Evolutionary conservation across 2,888 invertebrate species (phyloP).

Genomic region (Sphaerophoria taeniata): DNA sequence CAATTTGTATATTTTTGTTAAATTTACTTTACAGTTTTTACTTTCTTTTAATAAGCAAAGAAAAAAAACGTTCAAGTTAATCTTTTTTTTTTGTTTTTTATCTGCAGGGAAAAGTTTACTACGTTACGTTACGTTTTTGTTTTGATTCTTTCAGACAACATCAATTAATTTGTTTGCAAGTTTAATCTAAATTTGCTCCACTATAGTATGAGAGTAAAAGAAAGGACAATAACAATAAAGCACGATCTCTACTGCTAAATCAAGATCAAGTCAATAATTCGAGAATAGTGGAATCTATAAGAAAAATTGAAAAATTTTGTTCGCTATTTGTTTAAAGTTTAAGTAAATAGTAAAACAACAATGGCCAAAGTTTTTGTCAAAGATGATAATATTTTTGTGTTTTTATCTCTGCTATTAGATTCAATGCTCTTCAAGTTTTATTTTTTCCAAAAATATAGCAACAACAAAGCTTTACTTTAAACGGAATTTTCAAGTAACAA

Average conservation of each 20-base stretch:
- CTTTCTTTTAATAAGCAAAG: conserved; percentile 56
- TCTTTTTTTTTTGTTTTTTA: conserved; percentile 1
- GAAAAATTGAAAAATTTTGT: conserved; percentile 70
- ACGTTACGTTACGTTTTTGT: conserved; percentile 61
- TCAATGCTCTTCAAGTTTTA: conserved; percentile 52
- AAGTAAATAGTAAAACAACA: conserved; percentile 60
- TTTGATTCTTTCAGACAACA: conserved; percentile 42
- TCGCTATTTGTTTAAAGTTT: conserved; percentile 35
- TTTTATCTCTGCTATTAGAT: conserved; percentile 30
- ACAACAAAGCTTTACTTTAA: conserved; percentile 72
- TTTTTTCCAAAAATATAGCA: conserved; percentile 67
- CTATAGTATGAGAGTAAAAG: conserved; percentile 53
- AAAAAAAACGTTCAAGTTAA: conserved; percentile 70
- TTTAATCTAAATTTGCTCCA: conserved; percentile 57
- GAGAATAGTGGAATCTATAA: conserved; percentile 70
- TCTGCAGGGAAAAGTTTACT: conserved; percentile 57
- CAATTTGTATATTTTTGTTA: conserved; percentile 36
- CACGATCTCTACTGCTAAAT: conserved; percentile 61
- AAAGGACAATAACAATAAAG: conserved; percentile 65
- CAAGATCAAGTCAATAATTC: conserved; percentile 53
- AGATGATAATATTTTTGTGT: conserved; percentile 52
- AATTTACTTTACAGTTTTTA: conserved; percentile 59
- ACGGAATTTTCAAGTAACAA: conserved; percentile 70
- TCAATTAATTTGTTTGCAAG: conserved; percentile 50
- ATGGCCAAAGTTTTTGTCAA: conserved; percentile 72